Base-by-base conservation (phyloP, 1,140 invertebrate genomes). In the Cotesia vestalis region DNA sequence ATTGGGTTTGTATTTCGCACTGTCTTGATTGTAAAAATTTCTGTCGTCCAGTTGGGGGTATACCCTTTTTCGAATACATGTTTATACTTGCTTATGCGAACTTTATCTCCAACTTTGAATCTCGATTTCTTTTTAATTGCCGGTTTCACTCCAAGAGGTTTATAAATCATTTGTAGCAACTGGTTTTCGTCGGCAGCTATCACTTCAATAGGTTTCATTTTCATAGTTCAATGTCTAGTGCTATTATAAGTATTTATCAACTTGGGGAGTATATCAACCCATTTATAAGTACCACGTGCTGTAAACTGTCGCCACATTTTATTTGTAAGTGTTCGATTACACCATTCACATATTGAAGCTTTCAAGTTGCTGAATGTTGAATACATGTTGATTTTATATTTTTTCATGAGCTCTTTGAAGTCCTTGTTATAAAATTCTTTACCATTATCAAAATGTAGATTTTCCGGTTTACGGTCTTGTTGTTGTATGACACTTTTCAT, bases 291-390 rank as follows among this genome's bases (percentile, higher is more conserved):
- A 8, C 69, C 61, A 27, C 17, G 17, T 0, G 51, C 2, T n/a
- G 63, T 51, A 17, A 66, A 66, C 11, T 67, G 40, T 36, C 55
- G 17, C 66, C 66, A 67, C 66, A 55, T 55, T 55, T 55, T 55
- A 55, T 55, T 55, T 55, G 1, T 55, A 1, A 55, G 38, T 53
- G 27, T 40, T 6, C 38, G 38, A 40, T 40, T 40, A 3, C 1
- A 40, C 6, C 57, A 36, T 70, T 70, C 68, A 38, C 57, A 61
- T 3, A 62, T 70, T 1, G 79, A 74, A 34, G 84, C 82, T 82
- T 87, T 87, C 27, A 79, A 78, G 35, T 79, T 74, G 70, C 70
- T 79, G 62, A 79, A 81, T 17, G 53, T 71, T 51, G 52, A 64
- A 40, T 71, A 71, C 61, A 62, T 51, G 34, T 63, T 35, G 5